Percentiles rank a stretch among this genome's conserved stretches.
Evolutionary conservation across 2,797 vertebrate genomes (phyloP).

Genomic region (Hydrocynus forskahlii): DNA sequence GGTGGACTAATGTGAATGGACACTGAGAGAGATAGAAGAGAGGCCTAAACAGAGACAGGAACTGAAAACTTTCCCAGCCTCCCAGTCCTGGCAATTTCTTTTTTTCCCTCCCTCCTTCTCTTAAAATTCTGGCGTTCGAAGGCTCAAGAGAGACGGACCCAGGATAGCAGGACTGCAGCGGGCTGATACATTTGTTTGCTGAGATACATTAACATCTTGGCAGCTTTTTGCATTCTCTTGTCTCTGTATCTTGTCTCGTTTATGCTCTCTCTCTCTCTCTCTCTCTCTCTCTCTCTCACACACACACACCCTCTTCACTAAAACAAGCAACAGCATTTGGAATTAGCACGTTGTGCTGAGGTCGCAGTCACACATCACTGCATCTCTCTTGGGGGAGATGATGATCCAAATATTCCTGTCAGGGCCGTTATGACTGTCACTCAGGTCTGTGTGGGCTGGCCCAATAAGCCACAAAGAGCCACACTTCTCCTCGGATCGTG

Average conservation of each 20-base stretch:
- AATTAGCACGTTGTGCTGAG: constrained; percentile 44
- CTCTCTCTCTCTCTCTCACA: constrained; percentile 4
- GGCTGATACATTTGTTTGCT: constrained; percentile 60
- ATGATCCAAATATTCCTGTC: constrained; percentile 54
- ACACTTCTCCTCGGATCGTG: constrained; percentile 33
- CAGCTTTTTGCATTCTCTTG: constrained; percentile 27
- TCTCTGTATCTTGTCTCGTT: constrained; percentile 5
- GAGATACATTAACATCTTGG: constrained; percentile 49
- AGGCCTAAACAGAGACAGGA: constrained; percentile 41
- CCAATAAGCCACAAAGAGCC: constrained; percentile 48
- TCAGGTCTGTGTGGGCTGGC: constrained; percentile 41
- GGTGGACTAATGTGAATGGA: background rate
- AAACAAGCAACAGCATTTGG: constrained; percentile 33
- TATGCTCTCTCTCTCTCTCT: constrained; percentile 8
- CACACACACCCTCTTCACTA: background rate
- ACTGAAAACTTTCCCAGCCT: constrained; percentile 27
- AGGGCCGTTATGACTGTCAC: constrained; percentile 39
- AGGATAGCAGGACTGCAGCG: constrained; percentile 28
- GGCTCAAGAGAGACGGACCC: background rate
- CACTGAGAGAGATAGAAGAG: constrained; percentile 7
- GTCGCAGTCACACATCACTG: constrained; percentile 38
- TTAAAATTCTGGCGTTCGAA: background rate
- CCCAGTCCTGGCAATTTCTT: constrained; percentile 21
- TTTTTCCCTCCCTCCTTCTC: background rate
- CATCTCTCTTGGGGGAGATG: constrained; percentile 32